These are phyloP conservation scores for Sarcophaga rosellei DNA, from an alignment of 2,888 invertebrate genomes.

Conservation along the genomic window DNA sequence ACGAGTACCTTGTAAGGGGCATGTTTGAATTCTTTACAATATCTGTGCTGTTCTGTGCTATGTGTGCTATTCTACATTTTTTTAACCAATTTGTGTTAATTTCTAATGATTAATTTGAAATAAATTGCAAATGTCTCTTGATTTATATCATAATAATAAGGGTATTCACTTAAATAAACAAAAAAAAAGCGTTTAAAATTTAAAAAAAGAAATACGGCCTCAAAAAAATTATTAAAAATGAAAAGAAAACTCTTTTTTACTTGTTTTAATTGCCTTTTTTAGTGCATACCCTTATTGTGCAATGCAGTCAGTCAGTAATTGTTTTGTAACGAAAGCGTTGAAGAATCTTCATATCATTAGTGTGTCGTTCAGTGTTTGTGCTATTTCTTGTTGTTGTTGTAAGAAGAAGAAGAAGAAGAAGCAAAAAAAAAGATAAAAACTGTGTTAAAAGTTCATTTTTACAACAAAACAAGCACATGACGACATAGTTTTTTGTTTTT, in stretches of 20 bases:
- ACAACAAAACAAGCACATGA: slow-evolving; percentile 44
- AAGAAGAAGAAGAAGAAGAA: neutral
- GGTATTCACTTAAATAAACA: too few relatives aligned
- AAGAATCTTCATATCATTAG: neutral
- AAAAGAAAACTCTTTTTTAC: neutral
- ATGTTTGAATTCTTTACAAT: too few relatives aligned
- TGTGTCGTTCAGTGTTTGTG: neutral
- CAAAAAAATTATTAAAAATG: neutral
- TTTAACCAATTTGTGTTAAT: too few relatives aligned
- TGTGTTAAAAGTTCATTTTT: slow-evolving; percentile 67
- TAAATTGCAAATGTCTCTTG: too few relatives aligned
- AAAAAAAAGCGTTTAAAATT: too few relatives aligned
- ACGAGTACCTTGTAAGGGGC: too few relatives aligned
- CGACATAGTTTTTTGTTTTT: slow-evolving; percentile 58
- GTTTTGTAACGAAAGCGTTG: slow-evolving; percentile 34
- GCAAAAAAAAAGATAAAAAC: slow-evolving; percentile 33
- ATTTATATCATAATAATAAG: too few relatives aligned
- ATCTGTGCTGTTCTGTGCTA: too few relatives aligned
- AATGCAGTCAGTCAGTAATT: slow-evolving; percentile 49
- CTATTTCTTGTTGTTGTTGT: slow-evolving; percentile 32
- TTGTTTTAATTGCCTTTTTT: neutral
- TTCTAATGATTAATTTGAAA: too few relatives aligned
- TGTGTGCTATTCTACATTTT: too few relatives aligned
- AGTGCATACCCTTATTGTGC: slow-evolving; percentile 40
- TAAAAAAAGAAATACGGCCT: too few relatives aligned